Evolutionary conservation across 2,113 vertebrate species (phyloP).

Genomic region (Peromyscus californicus): DNA sequence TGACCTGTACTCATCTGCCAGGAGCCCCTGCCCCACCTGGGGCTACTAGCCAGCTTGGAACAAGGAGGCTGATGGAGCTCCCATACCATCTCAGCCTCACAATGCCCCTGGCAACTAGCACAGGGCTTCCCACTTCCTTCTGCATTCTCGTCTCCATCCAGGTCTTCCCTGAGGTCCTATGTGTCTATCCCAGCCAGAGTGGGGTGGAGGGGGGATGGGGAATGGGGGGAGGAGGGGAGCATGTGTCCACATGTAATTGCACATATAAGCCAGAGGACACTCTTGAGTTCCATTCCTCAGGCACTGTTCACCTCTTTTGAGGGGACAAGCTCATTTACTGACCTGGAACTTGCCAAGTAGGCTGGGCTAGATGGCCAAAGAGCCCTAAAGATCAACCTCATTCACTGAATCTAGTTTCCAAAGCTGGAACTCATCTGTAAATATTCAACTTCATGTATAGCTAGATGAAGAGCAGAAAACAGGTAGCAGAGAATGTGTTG

Average conservation of each 20-base stretch:
- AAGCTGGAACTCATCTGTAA: not conserved
- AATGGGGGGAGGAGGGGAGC: not conserved
- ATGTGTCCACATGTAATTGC: too few relatives aligned
- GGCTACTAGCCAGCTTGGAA: not conserved
- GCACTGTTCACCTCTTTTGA: not conserved
- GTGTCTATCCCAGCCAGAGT: too few relatives aligned
- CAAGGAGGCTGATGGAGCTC: not conserved
- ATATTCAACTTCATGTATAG: not conserved
- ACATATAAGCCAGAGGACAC: not conserved
- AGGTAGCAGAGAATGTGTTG: not conserved
- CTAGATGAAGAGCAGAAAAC: not conserved
- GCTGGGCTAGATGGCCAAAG: not conserved
- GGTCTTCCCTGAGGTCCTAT: not conserved
- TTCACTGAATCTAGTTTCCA: not conserved
- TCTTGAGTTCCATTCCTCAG: not conserved
- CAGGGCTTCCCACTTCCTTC: not conserved
- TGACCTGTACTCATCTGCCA: not conserved
- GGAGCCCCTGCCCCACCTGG: not conserved
- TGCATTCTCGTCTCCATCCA: not conserved
- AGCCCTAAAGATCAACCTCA: not conserved
- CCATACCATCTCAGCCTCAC: not conserved
- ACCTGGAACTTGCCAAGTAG: not conserved
- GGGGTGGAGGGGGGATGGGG: too few relatives aligned
- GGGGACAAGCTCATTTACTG: too few relatives aligned
- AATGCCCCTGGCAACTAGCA: not conserved